These are phyloP conservation scores for Aegithalos caudatus DNA, from an alignment of 2,113 vertebrate genomes.

Conservation along the genomic window DNA sequence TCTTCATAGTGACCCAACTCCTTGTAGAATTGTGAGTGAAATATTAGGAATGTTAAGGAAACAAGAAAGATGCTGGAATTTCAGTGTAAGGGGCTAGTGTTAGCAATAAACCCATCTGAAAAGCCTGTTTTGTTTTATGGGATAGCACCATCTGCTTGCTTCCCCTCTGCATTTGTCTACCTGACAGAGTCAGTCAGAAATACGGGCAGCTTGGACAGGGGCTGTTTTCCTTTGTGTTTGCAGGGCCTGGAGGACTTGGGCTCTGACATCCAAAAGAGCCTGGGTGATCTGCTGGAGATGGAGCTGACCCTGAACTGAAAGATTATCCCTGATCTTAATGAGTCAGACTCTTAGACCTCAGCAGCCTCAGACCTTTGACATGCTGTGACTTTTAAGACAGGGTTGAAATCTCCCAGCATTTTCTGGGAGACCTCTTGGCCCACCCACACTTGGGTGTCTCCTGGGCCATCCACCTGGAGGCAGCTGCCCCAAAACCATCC, in stretches of 20 bases:
- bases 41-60: background rate
- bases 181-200: background rate
- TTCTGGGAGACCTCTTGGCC: background rate
- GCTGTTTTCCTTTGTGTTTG: background rate
- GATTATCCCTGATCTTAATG: background rate
- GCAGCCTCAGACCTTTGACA: background rate
- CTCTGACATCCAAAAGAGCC: background rate
- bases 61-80: background rate
- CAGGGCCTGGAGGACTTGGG: background rate
- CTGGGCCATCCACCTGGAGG: background rate
- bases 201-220: background rate
- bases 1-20: background rate
- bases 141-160: background rate
- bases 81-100: no score
- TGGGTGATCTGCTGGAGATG: background rate
- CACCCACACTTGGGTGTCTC: rapidly evolving
- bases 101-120: background rate
- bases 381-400: background rate
- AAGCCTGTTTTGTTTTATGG: background rate
- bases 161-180: background rate
- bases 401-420: background rate
- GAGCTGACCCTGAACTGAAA: background rate
- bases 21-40: background rate
- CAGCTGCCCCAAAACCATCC: background rate
- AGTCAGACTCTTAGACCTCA: background rate